A percentile compares a stretch with the other conserved stretches of the same genome.
These are phyloP conservation scores for Campoplex capitator DNA, from an alignment of 2,888 invertebrate genomes.

Conservation along the genomic window DNA sequence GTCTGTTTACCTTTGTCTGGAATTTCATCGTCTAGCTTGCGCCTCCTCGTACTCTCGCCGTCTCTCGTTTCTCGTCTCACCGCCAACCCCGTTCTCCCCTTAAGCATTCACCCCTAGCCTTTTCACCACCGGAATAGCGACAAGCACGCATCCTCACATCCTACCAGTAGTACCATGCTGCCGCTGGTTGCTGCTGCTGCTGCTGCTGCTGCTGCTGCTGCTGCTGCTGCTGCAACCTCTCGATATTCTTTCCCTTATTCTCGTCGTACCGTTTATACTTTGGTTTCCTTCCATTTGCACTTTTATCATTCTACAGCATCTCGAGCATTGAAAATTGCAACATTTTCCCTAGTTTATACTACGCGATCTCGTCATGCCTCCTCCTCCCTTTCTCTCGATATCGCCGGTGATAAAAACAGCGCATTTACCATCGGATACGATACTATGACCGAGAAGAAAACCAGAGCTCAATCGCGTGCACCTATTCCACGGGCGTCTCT, in stretches of 20 bases:
- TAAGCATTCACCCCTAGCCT: slow-evolving; percentile 38
- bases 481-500: slow-evolving; percentile 61
- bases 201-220: not conserved
- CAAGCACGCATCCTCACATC: slow-evolving; percentile 24
- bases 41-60: slow-evolving; percentile 39
- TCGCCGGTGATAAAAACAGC: slow-evolving; percentile 39
- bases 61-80: slow-evolving; percentile 60
- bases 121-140: slow-evolving; percentile 42
- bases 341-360: slow-evolving; percentile 45
- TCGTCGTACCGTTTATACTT: slow-evolving; percentile 42
- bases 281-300: slow-evolving; percentile 43
- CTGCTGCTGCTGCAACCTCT: slow-evolving; percentile 32
- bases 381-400: slow-evolving; percentile 12
- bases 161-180: not conserved
- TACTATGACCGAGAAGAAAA: slow-evolving; percentile 56
- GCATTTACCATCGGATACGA: slow-evolving; percentile 56
- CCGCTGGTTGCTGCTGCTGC: not conserved
- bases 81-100: slow-evolving; percentile 39
- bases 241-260: slow-evolving; percentile 32
- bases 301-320: slow-evolving; percentile 44
- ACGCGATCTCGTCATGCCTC: slow-evolving; percentile 16
- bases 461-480: slow-evolving; percentile 63
- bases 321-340: slow-evolving; percentile 49
- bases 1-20: slow-evolving; percentile 68
- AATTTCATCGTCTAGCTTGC: slow-evolving; percentile 65